These are phyloP conservation scores for Ornithoptera alexandrae DNA, from an alignment of 2,888 invertebrate genomes.

Conservation along the genomic window DNA sequence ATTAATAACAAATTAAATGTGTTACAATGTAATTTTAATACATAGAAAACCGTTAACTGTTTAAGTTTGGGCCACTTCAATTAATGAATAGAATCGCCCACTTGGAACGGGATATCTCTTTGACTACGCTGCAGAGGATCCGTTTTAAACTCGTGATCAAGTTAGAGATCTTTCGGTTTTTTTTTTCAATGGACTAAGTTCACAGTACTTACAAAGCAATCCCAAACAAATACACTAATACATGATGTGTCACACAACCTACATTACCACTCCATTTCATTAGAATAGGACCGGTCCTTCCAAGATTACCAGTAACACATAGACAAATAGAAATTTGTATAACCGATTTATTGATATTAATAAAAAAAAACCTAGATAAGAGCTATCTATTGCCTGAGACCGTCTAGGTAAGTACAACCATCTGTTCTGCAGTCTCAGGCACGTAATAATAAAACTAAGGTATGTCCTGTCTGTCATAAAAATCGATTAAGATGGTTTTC, in stretches of 20 bases:
- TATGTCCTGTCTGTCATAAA: no score
- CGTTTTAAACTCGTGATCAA: conserved; percentile 67
- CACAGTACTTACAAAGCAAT: neutral
- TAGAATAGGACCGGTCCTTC: no score
- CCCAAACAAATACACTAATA: neutral
- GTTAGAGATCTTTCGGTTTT: conserved; percentile 57
- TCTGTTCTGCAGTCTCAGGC: no score
- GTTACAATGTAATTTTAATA: neutral
- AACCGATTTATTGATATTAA: no score
- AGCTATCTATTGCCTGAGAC: no score
- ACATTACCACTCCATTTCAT: no score
- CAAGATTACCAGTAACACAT: no score
- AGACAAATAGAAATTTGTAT: no score
- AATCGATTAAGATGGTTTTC: no score
- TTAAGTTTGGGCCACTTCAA: conserved; percentile 38
- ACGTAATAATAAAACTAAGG: no score
- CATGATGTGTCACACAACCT: neutral
- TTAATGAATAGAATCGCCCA: conserved; percentile 52
- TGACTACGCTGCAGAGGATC: conserved; percentile 56
- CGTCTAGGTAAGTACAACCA: no score
- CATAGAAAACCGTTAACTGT: conserved; percentile 31
- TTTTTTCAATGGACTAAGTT: conserved; percentile 43
- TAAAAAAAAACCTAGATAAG: no score
- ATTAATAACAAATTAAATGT: neutral
- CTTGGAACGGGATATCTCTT: conserved; percentile 59